Conservation (phyloP, 2,113 vertebrate genomes). For the Opisthocomus hoazin region DNA sequence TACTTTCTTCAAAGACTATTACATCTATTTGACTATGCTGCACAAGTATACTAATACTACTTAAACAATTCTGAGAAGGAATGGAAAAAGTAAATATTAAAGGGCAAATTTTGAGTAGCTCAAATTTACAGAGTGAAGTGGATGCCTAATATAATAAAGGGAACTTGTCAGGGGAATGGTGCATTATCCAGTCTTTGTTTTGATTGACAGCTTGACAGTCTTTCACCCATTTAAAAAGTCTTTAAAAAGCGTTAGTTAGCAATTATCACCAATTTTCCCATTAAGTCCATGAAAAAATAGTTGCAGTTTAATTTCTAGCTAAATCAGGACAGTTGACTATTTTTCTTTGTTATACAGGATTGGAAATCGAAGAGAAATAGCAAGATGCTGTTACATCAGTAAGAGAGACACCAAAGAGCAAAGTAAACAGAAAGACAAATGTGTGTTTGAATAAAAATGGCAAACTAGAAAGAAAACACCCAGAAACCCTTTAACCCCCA, state of each 20-base stretch:
- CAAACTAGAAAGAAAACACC: background rate
- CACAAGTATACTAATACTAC: background rate
- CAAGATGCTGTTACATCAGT: background rate
- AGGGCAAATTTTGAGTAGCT: background rate
- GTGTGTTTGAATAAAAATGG: background rate
- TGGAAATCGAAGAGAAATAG: constrained; percentile 34
- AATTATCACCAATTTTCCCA: constrained; percentile 49
- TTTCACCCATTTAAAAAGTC: background rate
- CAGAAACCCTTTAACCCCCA: background rate
- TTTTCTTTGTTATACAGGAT: constrained; percentile 8
- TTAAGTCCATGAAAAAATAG: constrained; percentile 37
- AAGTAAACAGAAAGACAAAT: background rate
- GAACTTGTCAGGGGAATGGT: background rate
- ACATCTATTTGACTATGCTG: background rate
- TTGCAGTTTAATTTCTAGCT: constrained; percentile 51
- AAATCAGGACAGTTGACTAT: constrained; percentile 19
- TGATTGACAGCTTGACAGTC: constrained; percentile 15
- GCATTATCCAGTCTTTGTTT: background rate
- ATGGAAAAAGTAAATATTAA: background rate
- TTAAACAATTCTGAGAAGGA: background rate
- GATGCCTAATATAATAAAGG: background rate
- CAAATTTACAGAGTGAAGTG: background rate
- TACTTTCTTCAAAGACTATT: background rate
- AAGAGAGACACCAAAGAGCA: background rate
- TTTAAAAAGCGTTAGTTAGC: constrained; percentile 31